A percentile compares a stretch with the other conserved stretches of the same genome.
Evolutionary conservation across 2,113 vertebrate genomes (phyloP).

Genomic region (Argyrosomus japonicus): DNA sequence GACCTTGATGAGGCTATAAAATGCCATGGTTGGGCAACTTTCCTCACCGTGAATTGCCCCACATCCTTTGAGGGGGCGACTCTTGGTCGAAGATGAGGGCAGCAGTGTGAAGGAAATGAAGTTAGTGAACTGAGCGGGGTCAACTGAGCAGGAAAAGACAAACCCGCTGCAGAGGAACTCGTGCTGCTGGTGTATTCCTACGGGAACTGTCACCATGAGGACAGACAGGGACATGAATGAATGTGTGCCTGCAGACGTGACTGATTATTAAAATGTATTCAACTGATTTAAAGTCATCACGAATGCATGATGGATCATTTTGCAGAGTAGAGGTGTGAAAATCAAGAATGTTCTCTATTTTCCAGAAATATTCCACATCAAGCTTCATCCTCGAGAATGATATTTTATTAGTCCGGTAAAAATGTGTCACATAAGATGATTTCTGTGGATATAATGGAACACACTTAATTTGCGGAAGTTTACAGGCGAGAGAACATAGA

Average conservation of each 20-base stretch:
- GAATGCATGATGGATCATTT: neutral
- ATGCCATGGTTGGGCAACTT: constrained; percentile 70
- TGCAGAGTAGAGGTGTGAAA: neutral
- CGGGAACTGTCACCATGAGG: constrained; percentile 46
- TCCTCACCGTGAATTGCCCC: constrained; percentile 74
- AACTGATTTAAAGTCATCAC: too few relatives aligned
- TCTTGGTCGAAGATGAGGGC: constrained; percentile 70
- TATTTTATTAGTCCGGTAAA: neutral
- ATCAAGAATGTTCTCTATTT: neutral
- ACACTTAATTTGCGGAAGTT: neutral
- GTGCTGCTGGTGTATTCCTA: constrained; percentile 65
- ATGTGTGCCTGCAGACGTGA: neutral
- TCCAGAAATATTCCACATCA: too few relatives aligned
- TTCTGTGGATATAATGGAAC: neutral
- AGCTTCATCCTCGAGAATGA: neutral
- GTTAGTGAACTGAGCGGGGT: constrained; percentile 83
- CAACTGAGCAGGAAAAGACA: constrained; percentile 81
- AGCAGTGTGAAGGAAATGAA: constrained; percentile 83
- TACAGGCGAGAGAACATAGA: neutral
- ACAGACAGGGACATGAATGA: constrained; percentile 32
- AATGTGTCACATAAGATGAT: neutral
- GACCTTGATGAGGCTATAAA: constrained; percentile 77
- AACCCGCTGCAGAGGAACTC: constrained; percentile 61
- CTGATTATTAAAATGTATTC: neutral
- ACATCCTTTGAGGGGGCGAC: constrained; percentile 72